Evolutionary conservation across 2,113 vertebrate species (phyloP).

Genomic region (Psittacula cyanocephala): DNA sequence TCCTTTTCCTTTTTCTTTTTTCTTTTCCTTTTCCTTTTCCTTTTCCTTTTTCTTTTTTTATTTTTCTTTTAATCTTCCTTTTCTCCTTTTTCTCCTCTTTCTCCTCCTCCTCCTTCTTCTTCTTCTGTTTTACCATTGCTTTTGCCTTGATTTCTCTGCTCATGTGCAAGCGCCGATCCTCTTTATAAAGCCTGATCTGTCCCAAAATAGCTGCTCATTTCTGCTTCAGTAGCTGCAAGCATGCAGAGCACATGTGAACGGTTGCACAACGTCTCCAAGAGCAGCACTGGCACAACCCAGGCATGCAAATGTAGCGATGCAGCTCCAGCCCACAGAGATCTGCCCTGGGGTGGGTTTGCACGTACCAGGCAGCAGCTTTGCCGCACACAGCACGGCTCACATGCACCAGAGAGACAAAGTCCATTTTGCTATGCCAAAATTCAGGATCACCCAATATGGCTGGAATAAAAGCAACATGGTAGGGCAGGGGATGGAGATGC

Average conservation of each 20-base stretch:
- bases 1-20: fast-evolving
- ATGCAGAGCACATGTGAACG: neutral
- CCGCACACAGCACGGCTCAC: fast-evolving
- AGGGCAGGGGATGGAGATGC: too few relatives aligned
- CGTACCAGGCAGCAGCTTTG: neutral
- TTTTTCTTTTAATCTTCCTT: neutral
- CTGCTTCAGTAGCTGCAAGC: neutral
- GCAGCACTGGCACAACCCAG: fast-evolving
- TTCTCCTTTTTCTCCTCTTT: neutral
- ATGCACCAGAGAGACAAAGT: fast-evolving
- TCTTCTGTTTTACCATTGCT: fast-evolving
- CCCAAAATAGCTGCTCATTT: neutral
- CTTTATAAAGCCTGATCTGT: neutral
- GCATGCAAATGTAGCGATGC: neutral
- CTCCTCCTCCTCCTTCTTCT: too few relatives aligned
- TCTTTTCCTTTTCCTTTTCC: fast-evolving
- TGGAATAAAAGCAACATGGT: neutral
- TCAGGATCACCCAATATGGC: fast-evolving
- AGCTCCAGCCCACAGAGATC: neutral
- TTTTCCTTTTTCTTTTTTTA: fast-evolving
- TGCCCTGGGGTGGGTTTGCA: fast-evolving
- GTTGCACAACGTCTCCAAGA: neutral
- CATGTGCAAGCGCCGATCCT: neutral
- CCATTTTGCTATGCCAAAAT: neutral
- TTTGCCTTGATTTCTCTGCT: neutral